Base-by-base conservation (phyloP, 2,113 vertebrate genomes). In the Leuciscus idus region DNA sequence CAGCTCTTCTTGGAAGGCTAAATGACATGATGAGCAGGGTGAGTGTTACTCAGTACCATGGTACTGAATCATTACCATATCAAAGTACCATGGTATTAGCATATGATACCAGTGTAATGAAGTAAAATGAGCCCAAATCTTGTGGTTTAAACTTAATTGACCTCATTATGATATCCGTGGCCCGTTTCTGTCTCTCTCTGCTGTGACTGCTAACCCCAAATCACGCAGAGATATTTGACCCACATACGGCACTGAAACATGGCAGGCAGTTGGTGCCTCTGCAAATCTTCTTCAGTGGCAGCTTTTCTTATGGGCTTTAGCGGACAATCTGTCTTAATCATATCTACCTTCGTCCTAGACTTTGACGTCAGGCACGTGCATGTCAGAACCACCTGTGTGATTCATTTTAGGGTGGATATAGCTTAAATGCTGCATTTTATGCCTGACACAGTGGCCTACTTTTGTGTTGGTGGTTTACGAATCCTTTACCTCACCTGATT, bases 221-320 rank as follows among this genome's bases (percentile, higher is more conserved):
- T 74, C 57, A 62, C 19, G 36, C 33, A 73, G 46, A 86, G 50
- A 75, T 61, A 48, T 86, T 81, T 86, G 85, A 86, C 85, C 85
- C 85, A 86, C 59, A 83, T 86, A 66, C 12, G 6, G 11, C 28
- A 28, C 55, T 66, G 46, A 64, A 50, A 64, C 36, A 76, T 55
- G 85, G 33, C 46, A 66, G 81, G 59, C 85, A 82, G 39, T 57
- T 76, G 26, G 39, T 39, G 81, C 46, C 46, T 12, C 68, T 66
- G 43, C 43, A 52, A 17, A 26, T 50, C 79, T 83, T 77, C 70
- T 76, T 70, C 36, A 55, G 19, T 3, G n/a, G 66, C 77, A 23
- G 66, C 84, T 81, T 80, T 59, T 57, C 66, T 48, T 28, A 75
- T n/a, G 72, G 23, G 79, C 55, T 82, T 83, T 83, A 83, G 10